A percentile compares a stretch with the other conserved stretches of the same genome.
These are phyloP conservation scores for human (Homo sapiens) DNA, from an alignment of 2,113 vertebrate species.

Conservation along the genomic window DNA sequence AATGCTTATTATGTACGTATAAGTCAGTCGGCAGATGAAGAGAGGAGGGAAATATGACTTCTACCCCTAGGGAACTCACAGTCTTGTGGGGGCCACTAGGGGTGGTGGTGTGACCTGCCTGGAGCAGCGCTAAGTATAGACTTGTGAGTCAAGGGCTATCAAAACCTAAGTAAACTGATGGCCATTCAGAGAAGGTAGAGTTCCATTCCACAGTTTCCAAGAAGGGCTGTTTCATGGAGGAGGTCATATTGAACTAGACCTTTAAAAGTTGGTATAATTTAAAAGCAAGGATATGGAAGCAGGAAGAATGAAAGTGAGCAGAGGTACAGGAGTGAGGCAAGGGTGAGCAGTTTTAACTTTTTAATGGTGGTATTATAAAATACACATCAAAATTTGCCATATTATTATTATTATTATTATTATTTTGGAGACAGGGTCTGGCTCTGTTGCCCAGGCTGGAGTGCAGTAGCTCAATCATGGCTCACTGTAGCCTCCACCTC, in stretches of 20 bases:
- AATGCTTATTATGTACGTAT: rapidly evolving
- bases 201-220: not conserved
- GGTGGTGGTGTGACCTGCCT: rapidly evolving
- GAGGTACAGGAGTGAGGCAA: not conserved
- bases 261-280: not conserved
- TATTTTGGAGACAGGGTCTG: too few relatives aligned
- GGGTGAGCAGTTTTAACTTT: not conserved
- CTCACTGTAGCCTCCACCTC: too few relatives aligned
- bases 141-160: rapidly evolving
- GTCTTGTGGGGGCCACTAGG: too few relatives aligned
- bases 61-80: rapidly evolving
- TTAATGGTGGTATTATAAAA: not conserved
- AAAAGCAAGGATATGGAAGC: not conserved
- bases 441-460: too few relatives aligned
- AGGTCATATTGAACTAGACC: rapidly evolving
- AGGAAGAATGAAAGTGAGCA: not conserved
- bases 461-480: too few relatives aligned
- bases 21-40: rapidly evolving
- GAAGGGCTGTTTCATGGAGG: rapidly evolving
- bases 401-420: too few relatives aligned
- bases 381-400: too few relatives aligned
- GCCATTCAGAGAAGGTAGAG: rapidly evolving
- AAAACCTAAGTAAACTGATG: rapidly evolving
- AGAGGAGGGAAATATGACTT: too few relatives aligned
- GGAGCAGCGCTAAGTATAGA: rapidly evolving